Evolutionary conservation across 2,888 invertebrate genomes (phyloP).

Genomic region (Machimus rusticus): DNA sequence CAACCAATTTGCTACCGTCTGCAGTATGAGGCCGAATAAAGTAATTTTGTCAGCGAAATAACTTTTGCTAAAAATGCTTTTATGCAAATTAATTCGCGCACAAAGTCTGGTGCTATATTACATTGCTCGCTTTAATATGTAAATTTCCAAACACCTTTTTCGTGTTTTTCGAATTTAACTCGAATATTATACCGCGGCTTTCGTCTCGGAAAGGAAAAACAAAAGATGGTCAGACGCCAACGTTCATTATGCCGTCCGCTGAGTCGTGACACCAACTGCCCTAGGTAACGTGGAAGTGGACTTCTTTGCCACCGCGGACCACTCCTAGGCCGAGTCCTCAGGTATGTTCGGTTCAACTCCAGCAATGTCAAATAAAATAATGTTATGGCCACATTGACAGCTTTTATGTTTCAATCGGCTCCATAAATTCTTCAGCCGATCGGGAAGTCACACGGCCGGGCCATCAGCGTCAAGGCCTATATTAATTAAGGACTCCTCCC

Average conservation of each 20-base stretch:
- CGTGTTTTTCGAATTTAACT: conserved; percentile 19
- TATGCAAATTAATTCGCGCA: neutral
- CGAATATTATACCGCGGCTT: neutral
- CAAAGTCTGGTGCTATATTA: neutral
- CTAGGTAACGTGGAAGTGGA: conserved; percentile 14
- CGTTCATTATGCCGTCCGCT: neutral
- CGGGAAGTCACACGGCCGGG: conserved; percentile 16
- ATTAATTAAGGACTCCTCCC: conserved; percentile 17
- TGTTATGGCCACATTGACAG: conserved; percentile 43
- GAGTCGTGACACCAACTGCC: conserved; percentile 2
- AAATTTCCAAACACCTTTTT: conserved; percentile 35
- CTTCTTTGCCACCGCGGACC: neutral
- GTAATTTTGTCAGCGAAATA: neutral
- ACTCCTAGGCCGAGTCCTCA: neutral
- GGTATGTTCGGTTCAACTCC: neutral
- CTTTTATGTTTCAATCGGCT: conserved; percentile 46
- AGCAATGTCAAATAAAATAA: conserved; percentile 42
- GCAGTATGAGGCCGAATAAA: neutral
- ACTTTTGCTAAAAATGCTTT: neutral
- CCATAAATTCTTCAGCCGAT: conserved; percentile 34
- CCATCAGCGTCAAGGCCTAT: conserved; percentile 12
- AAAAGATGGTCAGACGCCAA: neutral
- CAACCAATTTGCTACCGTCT: neutral
- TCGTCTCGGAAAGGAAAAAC: neutral
- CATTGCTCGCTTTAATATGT: conserved; percentile 10